These are phyloP conservation scores for Myrmecophaga tridactyla DNA, from an alignment of 2,113 vertebrate genomes.

Conservation along the genomic window DNA sequence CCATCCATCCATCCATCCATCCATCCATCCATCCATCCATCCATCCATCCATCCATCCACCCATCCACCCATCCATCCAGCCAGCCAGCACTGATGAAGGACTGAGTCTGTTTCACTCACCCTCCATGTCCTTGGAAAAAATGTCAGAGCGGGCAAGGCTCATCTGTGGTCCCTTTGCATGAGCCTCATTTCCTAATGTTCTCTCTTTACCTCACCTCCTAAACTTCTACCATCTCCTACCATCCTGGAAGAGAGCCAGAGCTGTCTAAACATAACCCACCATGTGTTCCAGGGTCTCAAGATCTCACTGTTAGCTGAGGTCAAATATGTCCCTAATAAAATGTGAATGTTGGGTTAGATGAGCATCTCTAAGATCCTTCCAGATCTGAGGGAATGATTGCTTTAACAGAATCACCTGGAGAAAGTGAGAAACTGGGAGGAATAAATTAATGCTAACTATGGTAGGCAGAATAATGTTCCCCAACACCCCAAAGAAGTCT, in stretches of 20 bases:
- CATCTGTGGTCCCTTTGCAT: not conserved
- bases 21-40: not conserved
- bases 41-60: too few relatives aligned
- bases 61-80: not conserved
- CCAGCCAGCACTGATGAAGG: not conserved
- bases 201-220: not conserved
- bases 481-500: too few relatives aligned
- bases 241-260: not conserved
- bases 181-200: not conserved
- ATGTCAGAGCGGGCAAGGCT: not conserved
- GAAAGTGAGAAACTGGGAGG: not conserved
- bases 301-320: not conserved
- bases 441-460: not conserved
- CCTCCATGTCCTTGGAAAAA: not conserved
- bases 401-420: not conserved
- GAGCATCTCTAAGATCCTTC: not conserved
- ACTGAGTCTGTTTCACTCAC: not conserved
- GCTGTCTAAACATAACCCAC: not conserved
- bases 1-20: not conserved
- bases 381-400: not conserved
- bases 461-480: not conserved
- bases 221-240: not conserved
- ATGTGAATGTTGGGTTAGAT: not conserved
- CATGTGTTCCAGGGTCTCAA: not conserved
- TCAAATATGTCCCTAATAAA: not conserved